Evolutionary conservation across 2,113 vertebrate species (phyloP).

Genomic region (Charina bottae): DNA sequence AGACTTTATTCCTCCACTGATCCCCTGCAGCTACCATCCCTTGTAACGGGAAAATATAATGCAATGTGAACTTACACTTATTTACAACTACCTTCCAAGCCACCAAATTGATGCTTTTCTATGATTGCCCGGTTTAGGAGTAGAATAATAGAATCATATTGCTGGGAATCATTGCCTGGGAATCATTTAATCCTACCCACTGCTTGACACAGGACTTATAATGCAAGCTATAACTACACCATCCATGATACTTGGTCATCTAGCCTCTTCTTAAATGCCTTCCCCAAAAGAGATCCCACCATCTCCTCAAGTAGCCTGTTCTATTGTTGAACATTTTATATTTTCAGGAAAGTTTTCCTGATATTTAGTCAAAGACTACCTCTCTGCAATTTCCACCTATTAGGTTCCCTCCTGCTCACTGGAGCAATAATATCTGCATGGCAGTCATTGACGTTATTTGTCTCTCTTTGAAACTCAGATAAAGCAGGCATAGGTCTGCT

Average conservation of each 20-base stretch:
- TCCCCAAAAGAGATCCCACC: neutral
- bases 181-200: neutral
- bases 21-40: neutral
- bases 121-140: neutral
- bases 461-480: neutral
- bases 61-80: neutral
- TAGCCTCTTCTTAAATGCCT: neutral
- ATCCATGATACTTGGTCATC: neutral
- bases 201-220: neutral
- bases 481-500: neutral
- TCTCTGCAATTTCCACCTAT: neutral
- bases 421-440: neutral
- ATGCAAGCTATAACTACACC: neutral
- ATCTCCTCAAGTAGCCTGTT: neutral
- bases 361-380: neutral
- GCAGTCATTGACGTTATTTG: neutral
- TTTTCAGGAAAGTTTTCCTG: neutral
- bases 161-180: no score
- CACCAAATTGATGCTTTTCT: neutral
- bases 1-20: neutral
- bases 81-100: neutral
- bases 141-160: neutral
- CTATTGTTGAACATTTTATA: neutral
- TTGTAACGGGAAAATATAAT: neutral
- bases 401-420: neutral